phyloP scores from a whole-genome alignment of 2,888 invertebrate genomes.

The Latrodectus elegans region DNA sequence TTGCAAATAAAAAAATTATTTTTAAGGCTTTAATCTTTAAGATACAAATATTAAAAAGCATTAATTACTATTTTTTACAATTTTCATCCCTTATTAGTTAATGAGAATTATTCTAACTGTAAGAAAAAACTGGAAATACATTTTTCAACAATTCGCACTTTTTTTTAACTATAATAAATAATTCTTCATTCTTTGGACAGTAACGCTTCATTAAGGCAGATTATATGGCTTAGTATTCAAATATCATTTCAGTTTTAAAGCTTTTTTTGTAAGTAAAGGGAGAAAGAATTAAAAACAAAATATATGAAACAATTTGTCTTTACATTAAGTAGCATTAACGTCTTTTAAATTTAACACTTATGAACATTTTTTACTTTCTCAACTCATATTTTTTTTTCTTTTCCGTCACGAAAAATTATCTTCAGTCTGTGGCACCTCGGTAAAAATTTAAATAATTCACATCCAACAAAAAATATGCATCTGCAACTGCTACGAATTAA shows the following conservation, averaged over 20 bases:
- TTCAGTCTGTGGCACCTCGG: background rate
- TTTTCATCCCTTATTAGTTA: no score
- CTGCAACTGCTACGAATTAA: constrained; percentile 22
- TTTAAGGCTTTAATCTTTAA: no score
- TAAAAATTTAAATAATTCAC: background rate
- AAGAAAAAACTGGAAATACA: no score
- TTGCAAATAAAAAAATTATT: no score
- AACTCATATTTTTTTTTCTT: no score
- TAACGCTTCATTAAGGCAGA: constrained; percentile 31
- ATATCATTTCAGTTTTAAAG: constrained; percentile 6
- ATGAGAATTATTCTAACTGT: no score
- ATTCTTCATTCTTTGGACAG: background rate
- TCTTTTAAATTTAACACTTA: background rate
- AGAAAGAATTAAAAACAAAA: background rate
- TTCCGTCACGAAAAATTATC: background rate
- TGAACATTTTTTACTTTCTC: background rate
- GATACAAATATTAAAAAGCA: no score
- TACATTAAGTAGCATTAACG: constrained; percentile 26
- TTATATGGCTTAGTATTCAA: constrained; percentile 14
- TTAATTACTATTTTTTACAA: no score
- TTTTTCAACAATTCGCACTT: background rate
- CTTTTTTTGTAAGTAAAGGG: background rate
- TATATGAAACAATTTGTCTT: constrained; percentile 25
- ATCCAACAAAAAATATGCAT: constrained; percentile 15
- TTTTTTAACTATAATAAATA: background rate